Evolutionary conservation across 2,888 invertebrate genomes (phyloP), one percentile per base, ranked within the genome.

Genomic region (Drosophila yooni): DNA sequence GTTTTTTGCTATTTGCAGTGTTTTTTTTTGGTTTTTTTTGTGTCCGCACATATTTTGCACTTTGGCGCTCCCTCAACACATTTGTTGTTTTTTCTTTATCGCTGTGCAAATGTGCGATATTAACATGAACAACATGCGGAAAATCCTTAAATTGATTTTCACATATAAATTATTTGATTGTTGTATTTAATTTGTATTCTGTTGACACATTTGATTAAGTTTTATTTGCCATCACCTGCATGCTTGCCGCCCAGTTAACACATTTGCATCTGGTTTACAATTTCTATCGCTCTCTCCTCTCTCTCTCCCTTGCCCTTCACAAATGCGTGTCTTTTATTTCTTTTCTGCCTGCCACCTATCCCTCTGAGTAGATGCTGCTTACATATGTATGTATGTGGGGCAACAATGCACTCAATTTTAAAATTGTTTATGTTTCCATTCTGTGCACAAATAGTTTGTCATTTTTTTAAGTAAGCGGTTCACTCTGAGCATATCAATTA

Each of bases 171-270:
- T 82, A 89, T 82, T 88, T 76, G 76, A 84, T 82, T 84, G 84
- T 87, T 82, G 81, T 65, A 79, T 82, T 81, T 81, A 81, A 81
- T 79, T 82, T 84, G 82, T 75, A 66, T 82, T 72, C 78, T 87
- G 88, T 85, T 86, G 89, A 89, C 85, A 88, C 72, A 84, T 89
- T 89, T 86, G 76, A 86, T 89, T 88, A 86, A 84, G 89, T 87
- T 86, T 86, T 89, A 84, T 86, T 86, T 89, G 85, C 80, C 73
- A 82, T 89, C 89, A 89, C 89, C 88, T 84, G 85, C 85, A 86
- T 89, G 85, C 84, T 88, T 89, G 80, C 82, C 74, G 80, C 82
- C 74, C 78, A 87, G 76, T 84, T 87, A 88, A 89, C 85, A 84
- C 85, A 82, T 89, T 88, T 81, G 84, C 84, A 81, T 72, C 69